Base-by-base conservation (phyloP, 2,888 invertebrate species). In the Yponomeuta sedellus region DNA sequence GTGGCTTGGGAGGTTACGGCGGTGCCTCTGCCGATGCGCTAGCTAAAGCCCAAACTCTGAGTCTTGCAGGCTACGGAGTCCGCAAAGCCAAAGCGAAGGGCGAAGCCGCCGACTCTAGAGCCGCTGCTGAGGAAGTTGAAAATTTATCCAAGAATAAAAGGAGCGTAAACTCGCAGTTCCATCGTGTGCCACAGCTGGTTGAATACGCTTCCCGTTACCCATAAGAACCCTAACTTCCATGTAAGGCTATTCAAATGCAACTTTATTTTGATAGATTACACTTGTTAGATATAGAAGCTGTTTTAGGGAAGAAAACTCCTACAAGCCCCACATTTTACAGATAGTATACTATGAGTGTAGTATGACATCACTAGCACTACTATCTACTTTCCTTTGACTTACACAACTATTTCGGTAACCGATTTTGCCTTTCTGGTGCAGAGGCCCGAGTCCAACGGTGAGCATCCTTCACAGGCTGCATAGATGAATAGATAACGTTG, bases 1-100 rank as follows among this genome's bases (percentile, higher is more conserved):
- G 28, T 11, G 61, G 25, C 11, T 19, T 11, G 4, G 19, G 58
- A 22, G 58, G 58, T 20, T 58, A 10, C 19, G 58, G 58, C 2
- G 19, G 10, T 58, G 16, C n/a, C 34, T 28, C 28, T 12, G 61
- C 61, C 12, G 2, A 11, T n/a, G 61, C 34, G 5, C 61, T 28
- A n/a, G 61, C 61, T n/a, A 34, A 61, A 16, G 61, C 61, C 34
- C 61, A 61, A 61, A 34, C 61, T 20, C 59, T 25, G 22, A 6
- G 34, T 34, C 3, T 34, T 34, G 6, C 8, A 34, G 34, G 34
- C 6, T 34, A 34, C 34, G 34, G 34, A 4, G 25, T 2, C 6
- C 56, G 56, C 16, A 16, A 34, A 34, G 61, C 34, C 11, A 8
- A 19, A 20, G 57, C 64, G 44, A 52, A 52, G 3, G 44, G 44